phyloP scores from a whole-genome alignment of 2,888 invertebrate genomes.

The Lepidocyrtoides sp. region DNA sequence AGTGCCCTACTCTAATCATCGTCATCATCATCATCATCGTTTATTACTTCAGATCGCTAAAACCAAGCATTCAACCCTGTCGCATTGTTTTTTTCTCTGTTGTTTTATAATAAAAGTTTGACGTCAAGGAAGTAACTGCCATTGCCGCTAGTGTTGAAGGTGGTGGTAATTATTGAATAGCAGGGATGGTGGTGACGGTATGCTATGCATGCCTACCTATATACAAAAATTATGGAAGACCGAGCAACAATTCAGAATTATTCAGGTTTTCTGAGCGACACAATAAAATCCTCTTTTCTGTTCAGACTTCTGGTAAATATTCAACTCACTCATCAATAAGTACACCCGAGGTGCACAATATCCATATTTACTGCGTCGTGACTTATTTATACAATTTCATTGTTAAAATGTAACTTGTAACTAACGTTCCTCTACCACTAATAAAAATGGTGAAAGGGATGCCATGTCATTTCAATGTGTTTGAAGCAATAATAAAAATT shows the following conservation, averaged over 20 bases:
- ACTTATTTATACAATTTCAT: background rate
- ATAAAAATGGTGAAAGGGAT: background rate
- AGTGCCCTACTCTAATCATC: background rate
- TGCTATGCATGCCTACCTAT: no score
- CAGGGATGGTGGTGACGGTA: background rate
- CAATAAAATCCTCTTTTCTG: background rate
- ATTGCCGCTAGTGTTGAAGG: background rate
- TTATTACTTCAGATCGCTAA: background rate
- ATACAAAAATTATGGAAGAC: background rate
- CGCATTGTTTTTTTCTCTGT: background rate
- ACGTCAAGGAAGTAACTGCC: background rate
- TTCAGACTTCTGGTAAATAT: background rate
- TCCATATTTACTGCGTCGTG: background rate
- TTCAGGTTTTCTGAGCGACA: background rate
- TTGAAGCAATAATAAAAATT: slow-evolving; percentile 66
- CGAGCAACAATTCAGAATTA: no score
- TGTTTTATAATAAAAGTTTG: background rate
- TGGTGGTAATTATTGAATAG: background rate
- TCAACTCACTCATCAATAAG: background rate
- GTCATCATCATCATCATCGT: background rate
- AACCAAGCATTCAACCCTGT: background rate
- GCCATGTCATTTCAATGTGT: background rate
- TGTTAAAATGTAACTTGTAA: slow-evolving; percentile 1
- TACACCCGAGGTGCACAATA: background rate
- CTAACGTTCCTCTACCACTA: background rate